These are phyloP conservation scores for Sparidentex hasta DNA, from an alignment of 2,797 vertebrate genomes.

Conservation along the genomic window DNA sequence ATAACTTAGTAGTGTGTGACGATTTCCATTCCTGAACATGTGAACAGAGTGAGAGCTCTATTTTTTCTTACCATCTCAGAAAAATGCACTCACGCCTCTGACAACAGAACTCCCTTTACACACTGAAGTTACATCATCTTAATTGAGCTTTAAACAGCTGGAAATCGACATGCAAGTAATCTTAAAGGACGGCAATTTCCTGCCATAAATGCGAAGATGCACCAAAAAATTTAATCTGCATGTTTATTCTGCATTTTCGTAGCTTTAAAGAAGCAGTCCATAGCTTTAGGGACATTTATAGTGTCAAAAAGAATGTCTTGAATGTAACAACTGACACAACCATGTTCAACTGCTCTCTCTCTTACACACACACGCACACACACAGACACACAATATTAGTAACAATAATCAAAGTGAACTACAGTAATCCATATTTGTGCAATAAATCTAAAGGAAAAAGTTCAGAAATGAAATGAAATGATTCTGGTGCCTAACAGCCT, in stretches of 20 bases:
- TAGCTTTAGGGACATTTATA: no score
- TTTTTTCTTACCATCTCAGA: not conserved
- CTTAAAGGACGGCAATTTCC: no score
- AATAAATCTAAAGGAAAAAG: not conserved
- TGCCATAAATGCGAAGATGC: not conserved
- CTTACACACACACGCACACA: no score
- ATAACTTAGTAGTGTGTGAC: no score
- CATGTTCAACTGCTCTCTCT: no score
- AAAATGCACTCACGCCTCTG: no score
- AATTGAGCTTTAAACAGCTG: not conserved
- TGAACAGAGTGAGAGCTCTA: slow-evolving; percentile 19
- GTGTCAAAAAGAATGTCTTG: no score
- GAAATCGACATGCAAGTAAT: not conserved
- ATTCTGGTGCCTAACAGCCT: not conserved
- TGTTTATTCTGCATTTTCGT: slow-evolving; percentile 4
- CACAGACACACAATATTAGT: no score
- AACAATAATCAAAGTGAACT: not conserved
- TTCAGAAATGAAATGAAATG: no score
- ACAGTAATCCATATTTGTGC: not conserved
- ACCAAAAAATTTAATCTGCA: not conserved
- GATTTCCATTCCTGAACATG: fast-evolving
- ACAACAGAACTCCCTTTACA: not conserved
- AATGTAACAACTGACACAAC: no score
- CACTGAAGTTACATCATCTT: slow-evolving; percentile 37
- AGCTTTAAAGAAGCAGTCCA: not conserved